These are phyloP conservation scores for Caenorhabditis sp. DNA, from an alignment of 2,888 invertebrate species.

Conservation along the genomic window DNA sequence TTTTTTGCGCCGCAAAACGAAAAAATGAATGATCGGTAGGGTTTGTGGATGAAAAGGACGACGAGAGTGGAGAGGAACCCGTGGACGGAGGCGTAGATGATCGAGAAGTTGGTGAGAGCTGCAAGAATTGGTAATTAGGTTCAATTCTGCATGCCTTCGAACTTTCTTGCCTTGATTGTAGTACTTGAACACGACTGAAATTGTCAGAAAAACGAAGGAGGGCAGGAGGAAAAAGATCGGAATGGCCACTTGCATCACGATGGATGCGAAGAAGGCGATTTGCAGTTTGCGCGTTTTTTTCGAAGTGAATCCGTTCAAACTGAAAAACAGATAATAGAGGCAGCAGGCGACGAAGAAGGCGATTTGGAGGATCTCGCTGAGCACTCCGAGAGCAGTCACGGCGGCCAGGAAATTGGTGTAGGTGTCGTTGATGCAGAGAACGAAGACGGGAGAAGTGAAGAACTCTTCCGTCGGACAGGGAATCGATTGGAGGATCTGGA, in stretches of 20 bases:
- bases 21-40: slow-evolving; percentile 24
- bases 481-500: slow-evolving; percentile 23
- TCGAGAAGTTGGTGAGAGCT: slow-evolving; percentile 33
- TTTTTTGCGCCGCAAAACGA: slow-evolving; percentile 11
- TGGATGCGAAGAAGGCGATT: slow-evolving; percentile 27
- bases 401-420: slow-evolving; percentile 25
- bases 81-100: slow-evolving; percentile 33
- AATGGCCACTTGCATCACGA: slow-evolving; percentile 33
- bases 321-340: slow-evolving; percentile 32
- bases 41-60: slow-evolving; percentile 33
- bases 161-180: slow-evolving; percentile 40
- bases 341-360: slow-evolving; percentile 30
- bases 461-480: slow-evolving; percentile 32
- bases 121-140: not conserved
- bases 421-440: slow-evolving; percentile 16
- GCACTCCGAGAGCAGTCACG: slow-evolving; percentile 9
- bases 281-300: slow-evolving; percentile 38
- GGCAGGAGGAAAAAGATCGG: slow-evolving; percentile 23
- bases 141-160: not conserved
- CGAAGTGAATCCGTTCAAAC: slow-evolving; percentile 32
- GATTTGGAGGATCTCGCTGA: slow-evolving; percentile 16
- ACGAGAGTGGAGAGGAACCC: slow-evolving; percentile 31
- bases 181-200: slow-evolving; percentile 29
- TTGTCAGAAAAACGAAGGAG: slow-evolving; percentile 14
- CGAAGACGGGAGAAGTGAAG: slow-evolving; percentile 18